Evolutionary conservation across 2,797 vertebrate genomes (phyloP).

Genomic region (Lagodon rhomboides): DNA sequence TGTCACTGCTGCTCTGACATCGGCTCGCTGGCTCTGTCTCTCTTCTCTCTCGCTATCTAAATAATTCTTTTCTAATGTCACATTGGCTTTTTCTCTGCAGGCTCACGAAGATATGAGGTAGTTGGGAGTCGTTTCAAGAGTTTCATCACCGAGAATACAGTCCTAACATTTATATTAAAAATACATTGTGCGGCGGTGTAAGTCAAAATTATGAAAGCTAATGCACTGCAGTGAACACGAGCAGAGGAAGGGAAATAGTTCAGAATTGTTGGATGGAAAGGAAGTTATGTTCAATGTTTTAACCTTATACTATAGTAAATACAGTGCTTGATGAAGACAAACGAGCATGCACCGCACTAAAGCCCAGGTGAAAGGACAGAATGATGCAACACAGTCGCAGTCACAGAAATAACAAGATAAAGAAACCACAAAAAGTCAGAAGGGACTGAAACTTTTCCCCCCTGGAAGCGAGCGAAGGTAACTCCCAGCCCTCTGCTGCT

Average conservation of each 20-base stretch:
- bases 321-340: background rate
- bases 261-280: background rate
- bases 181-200: background rate
- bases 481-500: background rate
- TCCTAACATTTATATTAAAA: conserved; percentile 19
- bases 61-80: background rate
- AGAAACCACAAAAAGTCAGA: no score
- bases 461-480: background rate
- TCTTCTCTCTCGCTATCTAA: background rate
- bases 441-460: background rate
- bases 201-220: background rate
- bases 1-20: conserved; percentile 3
- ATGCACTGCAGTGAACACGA: background rate
- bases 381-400: no score
- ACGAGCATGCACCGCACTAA: no score
- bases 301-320: no score
- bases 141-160: background rate
- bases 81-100: background rate
- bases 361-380: background rate
- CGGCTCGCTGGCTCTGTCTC: background rate
- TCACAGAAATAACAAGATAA: no score
- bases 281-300: background rate
- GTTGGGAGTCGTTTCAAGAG: background rate
- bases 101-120: no score
- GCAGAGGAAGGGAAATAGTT: background rate